These are phyloP conservation scores for Menura novaehollandiae DNA, from an alignment of 2,113 vertebrate genomes.

Conservation along the genomic window DNA sequence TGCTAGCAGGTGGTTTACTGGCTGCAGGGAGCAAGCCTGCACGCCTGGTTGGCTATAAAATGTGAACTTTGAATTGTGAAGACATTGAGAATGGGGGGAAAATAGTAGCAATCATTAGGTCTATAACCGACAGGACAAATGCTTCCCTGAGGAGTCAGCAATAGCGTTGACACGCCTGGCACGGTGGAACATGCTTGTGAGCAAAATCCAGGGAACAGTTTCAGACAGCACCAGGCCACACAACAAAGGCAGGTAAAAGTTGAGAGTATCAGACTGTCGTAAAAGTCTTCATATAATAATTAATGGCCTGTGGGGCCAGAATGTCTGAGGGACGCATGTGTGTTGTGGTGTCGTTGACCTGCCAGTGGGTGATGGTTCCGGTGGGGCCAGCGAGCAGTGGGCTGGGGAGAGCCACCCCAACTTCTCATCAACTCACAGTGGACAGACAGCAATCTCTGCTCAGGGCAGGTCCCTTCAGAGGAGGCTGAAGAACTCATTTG, in stretches of 20 bases:
- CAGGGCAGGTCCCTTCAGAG: neutral
- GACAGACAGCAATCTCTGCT: neutral
- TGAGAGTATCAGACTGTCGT: neutral
- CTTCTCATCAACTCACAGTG: rapidly evolving
- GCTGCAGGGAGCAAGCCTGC: neutral
- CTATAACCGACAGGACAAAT: conserved; percentile 5
- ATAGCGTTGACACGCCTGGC: neutral
- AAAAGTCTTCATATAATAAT: neutral
- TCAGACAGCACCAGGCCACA: neutral
- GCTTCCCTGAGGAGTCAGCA: conserved; percentile 11
- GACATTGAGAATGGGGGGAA: neutral
- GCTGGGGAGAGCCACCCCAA: neutral
- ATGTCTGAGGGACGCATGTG: rapidly evolving
- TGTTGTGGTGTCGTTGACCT: neutral
- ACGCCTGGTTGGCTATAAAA: conserved; percentile 24
- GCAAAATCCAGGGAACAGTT: neutral
- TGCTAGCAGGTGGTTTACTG: neutral
- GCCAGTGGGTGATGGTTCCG: neutral
- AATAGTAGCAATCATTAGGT: conserved; percentile 43
- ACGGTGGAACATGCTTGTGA: rapidly evolving
- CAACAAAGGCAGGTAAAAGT: neutral
- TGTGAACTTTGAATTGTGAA: conserved; percentile 59
- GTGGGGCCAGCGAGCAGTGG: neutral
- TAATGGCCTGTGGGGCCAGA: neutral
- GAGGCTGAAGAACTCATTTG: neutral